Conservation (phyloP, 1,140 invertebrate species). For the Mylabris phalerata region DNA sequence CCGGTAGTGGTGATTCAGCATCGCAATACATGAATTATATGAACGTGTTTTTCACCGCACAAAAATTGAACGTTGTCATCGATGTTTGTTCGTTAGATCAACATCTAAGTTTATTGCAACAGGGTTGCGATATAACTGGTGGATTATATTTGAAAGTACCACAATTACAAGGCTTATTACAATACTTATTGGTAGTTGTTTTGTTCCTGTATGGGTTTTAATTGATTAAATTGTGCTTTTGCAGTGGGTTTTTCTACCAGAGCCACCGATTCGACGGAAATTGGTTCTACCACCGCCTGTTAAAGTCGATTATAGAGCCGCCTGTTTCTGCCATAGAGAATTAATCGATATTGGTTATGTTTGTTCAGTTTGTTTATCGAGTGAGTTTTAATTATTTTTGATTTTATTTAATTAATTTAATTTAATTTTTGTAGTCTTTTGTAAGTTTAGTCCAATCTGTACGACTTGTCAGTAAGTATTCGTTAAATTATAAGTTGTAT, state of each 20-base stretch:
- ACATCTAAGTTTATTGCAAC: conserved; percentile 84
- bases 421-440: conserved; percentile 77
- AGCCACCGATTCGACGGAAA: conserved; percentile 69
- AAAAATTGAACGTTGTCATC: conserved; percentile 83
- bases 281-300: conserved; percentile 82
- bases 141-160: conserved; percentile 83
- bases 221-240: conserved; percentile 28
- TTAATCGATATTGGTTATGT: conserved; percentile 94
- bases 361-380: conserved; percentile 95
- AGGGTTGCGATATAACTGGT: conserved; percentile 93
- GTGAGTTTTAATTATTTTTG: conserved; percentile 47
- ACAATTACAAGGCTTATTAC: conserved; percentile 73
- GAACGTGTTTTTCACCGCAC: conserved; percentile 94
- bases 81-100: conserved; percentile 92
- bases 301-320: conserved; percentile 91
- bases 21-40: conserved; percentile 98
- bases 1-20: conserved; percentile 83
- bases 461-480: conserved; percentile 89
- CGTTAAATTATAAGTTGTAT: conserved; percentile 3
- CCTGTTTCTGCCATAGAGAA: conserved; percentile 97
- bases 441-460: conserved; percentile 95
- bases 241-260: conserved; percentile 90
- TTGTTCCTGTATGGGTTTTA: neutral
- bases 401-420: conserved; percentile 3
- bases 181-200: conserved; percentile 77